A percentile compares a stretch with the other conserved stretches of the same genome.
Evolutionary conservation across 2,888 invertebrate genomes (phyloP).

Genomic region (Saturnia japonica): DNA sequence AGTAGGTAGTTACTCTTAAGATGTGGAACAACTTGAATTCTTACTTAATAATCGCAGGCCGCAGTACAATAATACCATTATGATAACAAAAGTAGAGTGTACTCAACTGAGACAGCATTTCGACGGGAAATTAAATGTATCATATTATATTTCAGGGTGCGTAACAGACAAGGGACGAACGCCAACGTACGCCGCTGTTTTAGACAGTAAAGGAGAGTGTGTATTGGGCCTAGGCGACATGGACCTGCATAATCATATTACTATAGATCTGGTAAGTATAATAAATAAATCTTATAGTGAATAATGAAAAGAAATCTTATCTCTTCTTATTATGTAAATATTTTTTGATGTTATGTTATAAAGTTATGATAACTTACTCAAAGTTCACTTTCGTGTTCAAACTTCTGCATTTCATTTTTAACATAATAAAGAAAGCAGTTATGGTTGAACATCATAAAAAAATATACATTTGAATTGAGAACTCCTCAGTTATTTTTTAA

Average conservation of each 20-base stretch:
- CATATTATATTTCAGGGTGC: conserved; percentile 47
- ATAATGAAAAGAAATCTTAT: not conserved
- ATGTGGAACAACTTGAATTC: not conserved
- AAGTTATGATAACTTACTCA: not conserved
- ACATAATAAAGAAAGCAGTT: no score
- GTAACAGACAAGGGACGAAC: conserved; percentile 73
- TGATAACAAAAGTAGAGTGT: not conserved
- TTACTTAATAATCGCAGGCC: not conserved
- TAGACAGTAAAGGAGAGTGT: conserved; percentile 90
- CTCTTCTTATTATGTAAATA: not conserved
- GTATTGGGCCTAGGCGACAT: conserved; percentile 92
- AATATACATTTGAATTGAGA: no score
- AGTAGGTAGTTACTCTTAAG: not conserved
- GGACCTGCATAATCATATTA: conserved; percentile 88
- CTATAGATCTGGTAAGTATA: conserved; percentile 82
- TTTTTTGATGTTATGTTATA: not conserved
- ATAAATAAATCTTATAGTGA: not conserved
- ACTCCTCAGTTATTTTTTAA: no score
- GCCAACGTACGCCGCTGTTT: conserved; percentile 88
- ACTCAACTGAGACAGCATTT: not conserved
- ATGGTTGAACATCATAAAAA: no score
- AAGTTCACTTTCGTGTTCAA: not conserved
- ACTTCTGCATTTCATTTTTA: not conserved
- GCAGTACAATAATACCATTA: no score
- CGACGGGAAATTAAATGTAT: not conserved